Percentiles rank a stretch among this genome's conserved stretches.
phyloP scores from a whole-genome alignment of 2,113 vertebrate species.

The Galeopterus variegatus region DNA sequence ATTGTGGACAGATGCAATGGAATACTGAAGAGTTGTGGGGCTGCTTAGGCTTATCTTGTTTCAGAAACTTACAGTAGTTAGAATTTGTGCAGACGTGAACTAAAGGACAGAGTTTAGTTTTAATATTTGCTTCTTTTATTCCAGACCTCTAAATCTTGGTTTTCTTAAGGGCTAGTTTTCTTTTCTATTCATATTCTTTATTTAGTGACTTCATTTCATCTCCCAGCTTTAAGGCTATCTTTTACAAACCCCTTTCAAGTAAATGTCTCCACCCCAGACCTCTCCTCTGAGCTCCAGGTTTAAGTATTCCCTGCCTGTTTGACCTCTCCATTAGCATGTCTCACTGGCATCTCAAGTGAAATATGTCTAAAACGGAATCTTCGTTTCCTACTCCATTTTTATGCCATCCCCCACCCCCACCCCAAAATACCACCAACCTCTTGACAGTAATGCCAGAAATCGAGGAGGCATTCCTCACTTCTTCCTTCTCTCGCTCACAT shows the following conservation, averaged over 20 bases:
- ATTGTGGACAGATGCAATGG: background rate
- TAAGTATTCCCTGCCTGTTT: background rate
- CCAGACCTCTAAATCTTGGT: background rate
- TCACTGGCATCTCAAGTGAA: background rate
- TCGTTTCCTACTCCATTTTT: background rate
- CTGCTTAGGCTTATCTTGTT: background rate
- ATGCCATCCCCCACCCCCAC: background rate
- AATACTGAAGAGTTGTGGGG: background rate
- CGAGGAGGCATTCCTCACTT: background rate
- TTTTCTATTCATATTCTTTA: background rate
- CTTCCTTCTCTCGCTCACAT: background rate
- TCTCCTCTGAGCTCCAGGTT: background rate
- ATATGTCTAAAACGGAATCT: background rate
- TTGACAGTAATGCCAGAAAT: background rate
- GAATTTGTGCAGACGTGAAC: background rate
- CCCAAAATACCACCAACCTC: background rate
- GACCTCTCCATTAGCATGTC: background rate
- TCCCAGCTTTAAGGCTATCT: background rate
- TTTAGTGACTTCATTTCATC: background rate
- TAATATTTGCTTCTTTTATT: background rate
- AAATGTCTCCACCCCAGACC: background rate
- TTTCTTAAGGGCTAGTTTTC: background rate
- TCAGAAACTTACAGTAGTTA: background rate
- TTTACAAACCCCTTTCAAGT: conserved; percentile 3
- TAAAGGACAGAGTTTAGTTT: background rate